phyloP scores from a whole-genome alignment of 92 coral and sea anemone genomes.

The Porites rus region DNA sequence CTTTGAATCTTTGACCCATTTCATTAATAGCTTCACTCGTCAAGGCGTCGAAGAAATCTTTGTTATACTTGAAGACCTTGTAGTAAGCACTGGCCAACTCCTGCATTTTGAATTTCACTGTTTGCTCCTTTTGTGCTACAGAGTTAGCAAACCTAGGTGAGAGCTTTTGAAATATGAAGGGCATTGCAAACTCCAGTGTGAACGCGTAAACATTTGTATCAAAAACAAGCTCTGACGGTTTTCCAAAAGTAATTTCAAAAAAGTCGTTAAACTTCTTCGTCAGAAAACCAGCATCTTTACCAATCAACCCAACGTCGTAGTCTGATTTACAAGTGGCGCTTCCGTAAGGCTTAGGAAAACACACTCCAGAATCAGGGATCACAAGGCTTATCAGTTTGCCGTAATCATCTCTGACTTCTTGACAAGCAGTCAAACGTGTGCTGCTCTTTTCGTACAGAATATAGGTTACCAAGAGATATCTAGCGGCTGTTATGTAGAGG shows the following conservation, averaged over 20 bases:
- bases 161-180: constrained; percentile 50
- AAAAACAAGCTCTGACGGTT: constrained; percentile 73
- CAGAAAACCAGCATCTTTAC: constrained; percentile 71
- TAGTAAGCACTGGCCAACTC: constrained; percentile 74
- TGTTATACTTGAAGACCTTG: constrained; percentile 73
- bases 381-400: neutral
- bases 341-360: constrained; percentile 62
- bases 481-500: too few species aligned
- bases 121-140: constrained; percentile 24
- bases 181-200: constrained; percentile 83
- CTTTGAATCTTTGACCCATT: constrained; percentile 6
- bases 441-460: constrained; percentile 16
- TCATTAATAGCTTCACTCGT: constrained; percentile 1
- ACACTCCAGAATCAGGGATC: constrained; percentile 57
- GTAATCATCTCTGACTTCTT: neutral
- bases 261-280: constrained; percentile 65
- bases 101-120: constrained; percentile 50
- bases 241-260: constrained; percentile 59
- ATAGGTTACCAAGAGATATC: too few species aligned
- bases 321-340: constrained; percentile 80
- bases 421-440: constrained; percentile 53
- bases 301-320: constrained; percentile 81
- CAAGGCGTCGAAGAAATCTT: constrained; percentile 35
- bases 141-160: constrained; percentile 33
- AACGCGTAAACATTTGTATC: constrained; percentile 88